Base-by-base conservation (phyloP, 2,888 invertebrate genomes). In the Mythimna impura region DNA sequence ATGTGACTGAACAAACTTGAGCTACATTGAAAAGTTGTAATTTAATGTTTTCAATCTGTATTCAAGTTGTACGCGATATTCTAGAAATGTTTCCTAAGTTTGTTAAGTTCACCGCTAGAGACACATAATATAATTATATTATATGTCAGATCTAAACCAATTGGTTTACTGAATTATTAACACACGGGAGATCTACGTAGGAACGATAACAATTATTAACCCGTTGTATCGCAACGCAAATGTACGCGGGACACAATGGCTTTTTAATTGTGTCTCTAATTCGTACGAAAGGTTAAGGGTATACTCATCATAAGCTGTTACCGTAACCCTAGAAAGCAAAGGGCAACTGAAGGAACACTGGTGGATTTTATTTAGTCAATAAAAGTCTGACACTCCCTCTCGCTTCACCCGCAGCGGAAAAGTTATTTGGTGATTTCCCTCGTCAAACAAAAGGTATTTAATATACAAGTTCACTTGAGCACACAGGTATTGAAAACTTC, bases 141-240 rank as follows among this genome's bases (percentile, higher is more conserved):
- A 25, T 25, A 25, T 25, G 25, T 25, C 25, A 25, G 25, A 25
- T 25, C 25, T 25, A 25, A 25, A 25, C 25, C 25, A 25, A 79
- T 72, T 71, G 25, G 30, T 68, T 75, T 60, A 65, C 40, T 76
- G 58, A 78, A 82, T 75, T 66, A 75, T 73, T 71, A 40, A 69
- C 43, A 54, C 10, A 62, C 17, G 20, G 20, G 14, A 64, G 43
- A 67, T 25, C 3, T 55, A 10, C 7, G n/a, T 36, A 55, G 25
- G 20, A 17, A 12, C 17, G 7, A 58, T 30, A 40, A 34, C 22
- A 34, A 50, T 67, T 30, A 30, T n/a, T 40, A 25, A 25, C 25
- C 25, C 25, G 25, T 25, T 25, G 25, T 25, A 25, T 25, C 25
- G 25, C 25, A 25, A 25, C 25, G 25, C 25, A 25, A 25, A 25